Conservation (phyloP, 35 echinoderm and acorn worm species). For the Apostichopus californicus region DNA sequence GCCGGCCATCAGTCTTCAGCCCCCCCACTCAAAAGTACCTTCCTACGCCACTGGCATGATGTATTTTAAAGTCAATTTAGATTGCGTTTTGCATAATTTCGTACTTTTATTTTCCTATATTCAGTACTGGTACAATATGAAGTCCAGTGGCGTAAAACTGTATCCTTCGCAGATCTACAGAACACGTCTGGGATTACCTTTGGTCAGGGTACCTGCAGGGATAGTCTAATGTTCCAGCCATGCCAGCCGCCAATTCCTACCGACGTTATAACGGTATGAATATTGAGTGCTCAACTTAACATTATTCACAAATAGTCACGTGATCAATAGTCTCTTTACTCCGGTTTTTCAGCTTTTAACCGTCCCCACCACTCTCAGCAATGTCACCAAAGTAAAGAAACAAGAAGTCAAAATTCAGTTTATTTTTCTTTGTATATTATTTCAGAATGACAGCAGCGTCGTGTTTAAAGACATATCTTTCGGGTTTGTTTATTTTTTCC, state of each 20-base stretch:
- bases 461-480: neutral
- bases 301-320: too few relatives aligned
- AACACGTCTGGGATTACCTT: neutral
- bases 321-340: too few relatives aligned
- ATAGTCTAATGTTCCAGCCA: neutral
- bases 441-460: neutral
- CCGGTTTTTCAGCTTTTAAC: too few relatives aligned
- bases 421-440: neutral
- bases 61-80: too few relatives aligned
- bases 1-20: too few relatives aligned
- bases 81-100: neutral
- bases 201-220: neutral
- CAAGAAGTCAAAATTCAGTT: too few relatives aligned
- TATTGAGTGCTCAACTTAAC: too few relatives aligned
- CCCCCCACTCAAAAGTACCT: too few relatives aligned
- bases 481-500: neutral
- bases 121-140: neutral
- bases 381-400: too few relatives aligned
- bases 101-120: neutral
- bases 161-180: neutral
- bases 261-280: neutral
- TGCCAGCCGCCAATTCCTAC: neutral
- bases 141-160: neutral
- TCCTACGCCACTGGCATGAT: too few relatives aligned
- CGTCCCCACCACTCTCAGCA: too few relatives aligned